Base-by-base conservation (phyloP, 2,797 vertebrate species). In the Aplochiton taeniatus region DNA sequence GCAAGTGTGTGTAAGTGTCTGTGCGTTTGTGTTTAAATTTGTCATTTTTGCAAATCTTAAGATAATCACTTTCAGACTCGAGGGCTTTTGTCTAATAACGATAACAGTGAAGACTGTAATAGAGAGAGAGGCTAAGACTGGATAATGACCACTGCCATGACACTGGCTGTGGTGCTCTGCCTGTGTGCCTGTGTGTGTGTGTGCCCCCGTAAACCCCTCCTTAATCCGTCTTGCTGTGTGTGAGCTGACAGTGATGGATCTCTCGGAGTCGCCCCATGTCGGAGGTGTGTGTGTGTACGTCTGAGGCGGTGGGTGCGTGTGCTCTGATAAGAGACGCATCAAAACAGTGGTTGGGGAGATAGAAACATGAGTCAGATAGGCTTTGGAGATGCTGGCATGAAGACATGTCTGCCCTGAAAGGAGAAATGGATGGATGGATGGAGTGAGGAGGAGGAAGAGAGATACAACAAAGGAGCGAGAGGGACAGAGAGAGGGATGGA, bases 261-360 rank as follows among this genome's bases (percentile, higher is more conserved):
- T 51, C 9, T 48, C 17, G 4, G 50, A 16, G 51, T 53, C 18
- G n/a, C 51, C 19, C 52, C 52, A 11, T 20, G 17, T 10, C 18
- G 16, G 17, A 10, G 0, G n/a, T 52, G 50, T 52, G 16, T 11
- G 50, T 18, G 43, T 49, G 18, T 41, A 9, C 49, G 13, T 45
- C 45, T 63, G 20, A n/a, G 50, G 1, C 7, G 46, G 56, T 58
- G 9, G 0, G 65, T 41, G 48, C 62, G 66, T 60, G 68, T 58
- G 59, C 42, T 1, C 46, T 78, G 76, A 81, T 78, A 66, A 77
- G 66, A 77, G 69, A 43, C 45, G 59, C 68, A 62, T 64, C 61
- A 65, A 58, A 45, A 69, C 3, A 44, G 20, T 17, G 63, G 8
- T 0, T 11, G 52, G 60, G 57, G 31, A 31, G 67, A 77, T 81